Evolutionary conservation across 2,797 vertebrate species (phyloP).

Genomic region (Sebastes hopkinsi): DNA sequence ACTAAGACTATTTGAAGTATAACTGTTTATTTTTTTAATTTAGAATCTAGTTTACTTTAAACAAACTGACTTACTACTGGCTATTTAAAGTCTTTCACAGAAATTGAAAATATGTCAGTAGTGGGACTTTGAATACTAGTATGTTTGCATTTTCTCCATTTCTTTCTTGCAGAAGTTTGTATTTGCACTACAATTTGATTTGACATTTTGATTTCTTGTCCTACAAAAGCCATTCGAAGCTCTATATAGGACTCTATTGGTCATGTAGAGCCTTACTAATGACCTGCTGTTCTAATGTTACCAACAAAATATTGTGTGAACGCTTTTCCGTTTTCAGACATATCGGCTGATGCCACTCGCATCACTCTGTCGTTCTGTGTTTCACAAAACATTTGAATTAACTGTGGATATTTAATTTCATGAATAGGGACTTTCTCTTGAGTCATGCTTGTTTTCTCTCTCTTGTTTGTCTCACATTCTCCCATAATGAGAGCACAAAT

Average conservation of each 20-base stretch:
- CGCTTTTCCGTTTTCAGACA: not conserved
- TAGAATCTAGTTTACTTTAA: not conserved
- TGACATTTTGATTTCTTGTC: not conserved
- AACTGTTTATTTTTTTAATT: not conserved
- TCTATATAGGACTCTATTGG: not conserved
- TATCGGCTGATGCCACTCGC: too few species aligned
- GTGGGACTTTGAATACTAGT: too few species aligned
- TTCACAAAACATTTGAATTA: not conserved
- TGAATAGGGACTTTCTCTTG: not conserved
- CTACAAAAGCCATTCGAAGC: not conserved
- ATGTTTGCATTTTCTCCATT: not conserved
- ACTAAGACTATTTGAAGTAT: not conserved
- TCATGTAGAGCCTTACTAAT: not conserved
- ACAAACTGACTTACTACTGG: rapidly evolving
- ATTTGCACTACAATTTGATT: not conserved
- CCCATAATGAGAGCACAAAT: not conserved
- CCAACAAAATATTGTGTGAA: not conserved
- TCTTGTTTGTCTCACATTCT: not conserved
- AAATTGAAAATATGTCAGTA: not conserved
- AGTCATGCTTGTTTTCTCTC: not conserved
- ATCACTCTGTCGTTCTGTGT: not conserved
- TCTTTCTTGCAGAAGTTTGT: not conserved
- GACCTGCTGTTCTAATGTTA: not conserved
- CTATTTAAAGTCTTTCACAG: not conserved
- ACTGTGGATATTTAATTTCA: not conserved